Conservation (phyloP, 2,113 vertebrate species). For the Oryzias curvinotus region DNA sequence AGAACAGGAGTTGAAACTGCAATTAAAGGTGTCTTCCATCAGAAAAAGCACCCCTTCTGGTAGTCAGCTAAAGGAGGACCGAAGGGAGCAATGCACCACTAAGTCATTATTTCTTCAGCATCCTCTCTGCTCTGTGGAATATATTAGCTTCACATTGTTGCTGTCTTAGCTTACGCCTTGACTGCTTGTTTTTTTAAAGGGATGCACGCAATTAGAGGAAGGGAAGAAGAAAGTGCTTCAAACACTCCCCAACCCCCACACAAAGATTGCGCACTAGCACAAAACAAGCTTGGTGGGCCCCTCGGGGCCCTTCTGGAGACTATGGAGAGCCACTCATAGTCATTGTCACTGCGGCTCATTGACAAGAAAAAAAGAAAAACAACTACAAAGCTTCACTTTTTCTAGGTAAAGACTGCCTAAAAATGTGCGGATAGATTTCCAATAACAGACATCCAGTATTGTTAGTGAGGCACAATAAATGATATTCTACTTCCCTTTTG, state of each 20-base stretch:
- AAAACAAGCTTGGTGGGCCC: conserved; percentile 77
- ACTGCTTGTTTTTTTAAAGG: conserved; percentile 72
- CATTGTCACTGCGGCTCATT: conserved; percentile 47
- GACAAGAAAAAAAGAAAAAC: conserved; percentile 45
- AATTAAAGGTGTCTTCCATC: conserved; percentile 69
- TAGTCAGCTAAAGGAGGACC: conserved; percentile 53
- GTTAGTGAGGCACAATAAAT: conserved; percentile 31
- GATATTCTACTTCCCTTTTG: conserved; percentile 14
- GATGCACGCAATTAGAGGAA: conserved; percentile 83
- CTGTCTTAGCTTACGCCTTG: conserved; percentile 75
- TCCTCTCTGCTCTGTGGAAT: conserved; percentile 66
- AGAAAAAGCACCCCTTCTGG: conserved; percentile 59
- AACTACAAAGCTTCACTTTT: conserved; percentile 39
- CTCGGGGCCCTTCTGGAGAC: conserved; percentile 52
- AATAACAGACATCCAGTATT: conserved; percentile 28
- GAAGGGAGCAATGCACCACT: conserved; percentile 64
- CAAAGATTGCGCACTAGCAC: conserved; percentile 73
- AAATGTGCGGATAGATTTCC: conserved; percentile 56
- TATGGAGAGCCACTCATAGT: conserved; percentile 61
- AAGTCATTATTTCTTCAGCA: conserved; percentile 70
- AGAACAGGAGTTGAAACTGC: conserved; percentile 56
- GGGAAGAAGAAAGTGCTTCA: conserved; percentile 75
- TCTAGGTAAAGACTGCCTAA: conserved; percentile 36
- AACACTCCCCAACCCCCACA: conserved; percentile 76
- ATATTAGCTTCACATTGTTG: conserved; percentile 69